Evolutionary conservation across 2,113 vertebrate species (phyloP), one percentile per base, ranked within the genome.

Genomic region (Grammatotria lemairii): DNA sequence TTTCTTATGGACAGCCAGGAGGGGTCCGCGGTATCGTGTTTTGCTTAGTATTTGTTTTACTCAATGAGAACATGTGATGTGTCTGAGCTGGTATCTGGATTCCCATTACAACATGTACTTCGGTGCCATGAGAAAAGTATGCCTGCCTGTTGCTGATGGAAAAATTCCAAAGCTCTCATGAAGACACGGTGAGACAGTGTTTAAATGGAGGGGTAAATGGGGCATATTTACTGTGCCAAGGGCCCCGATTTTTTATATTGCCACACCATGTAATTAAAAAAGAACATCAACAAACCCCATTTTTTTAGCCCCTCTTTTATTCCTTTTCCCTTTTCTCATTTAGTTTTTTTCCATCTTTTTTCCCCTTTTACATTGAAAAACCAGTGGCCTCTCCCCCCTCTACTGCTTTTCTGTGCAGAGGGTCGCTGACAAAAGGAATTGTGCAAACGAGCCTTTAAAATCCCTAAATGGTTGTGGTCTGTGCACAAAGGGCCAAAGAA

Each of bases 401-500:
- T 96, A 95, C 95, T 96, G 88, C 96, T 96, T 97, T 97, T 97
- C 97, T 97, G 95, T 94, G 95, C 96, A 92, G 47, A 95, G 97
- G 96, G 94, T 95, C 95, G 93, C 97, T 97, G 97, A 99, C 98
- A 99, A 99, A 99, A 97, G 97, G 94, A 97, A 98, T 98, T 99
- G 97, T 98, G 97, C 98, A 98, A 98, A 99, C 98, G 98, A 98
- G 98, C 97, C 98, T 98, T 98, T 98, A 98, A 98, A 96, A 98
- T 97, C 97, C 97, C 97, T 98, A 98, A 99, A 98, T 98, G 98
- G 97, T 98, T 93, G 94, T 94, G 95, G 95, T 90, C 97, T 93
- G 96, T 90, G 95, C 97, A 99, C 98, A 98, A 99, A 97, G 97
- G 97, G 95, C 95, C 96, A 96, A 98, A 98, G 98, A 99, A 98